Conservation (phyloP, 1,140 invertebrate genomes). For the Lepidotrigona ventralis region DNA sequence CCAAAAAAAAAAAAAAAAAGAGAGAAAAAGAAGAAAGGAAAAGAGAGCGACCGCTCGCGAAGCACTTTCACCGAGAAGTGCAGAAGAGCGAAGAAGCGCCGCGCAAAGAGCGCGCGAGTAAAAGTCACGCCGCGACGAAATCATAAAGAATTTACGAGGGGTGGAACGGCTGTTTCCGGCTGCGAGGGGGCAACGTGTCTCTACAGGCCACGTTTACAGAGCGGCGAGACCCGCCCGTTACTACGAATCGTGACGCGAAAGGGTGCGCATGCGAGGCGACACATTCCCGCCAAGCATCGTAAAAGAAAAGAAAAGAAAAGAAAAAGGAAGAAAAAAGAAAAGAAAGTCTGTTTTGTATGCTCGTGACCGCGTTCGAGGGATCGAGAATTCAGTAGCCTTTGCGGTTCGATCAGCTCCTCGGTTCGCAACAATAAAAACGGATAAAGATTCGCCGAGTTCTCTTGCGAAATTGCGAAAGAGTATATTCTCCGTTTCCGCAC, state of each 20-base stretch:
- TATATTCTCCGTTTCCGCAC: background rate
- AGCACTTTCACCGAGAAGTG: background rate
- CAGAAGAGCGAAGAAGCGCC: too few relatives aligned
- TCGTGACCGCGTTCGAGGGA: conserved; percentile 4
- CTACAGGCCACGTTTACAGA: conserved; percentile 17
- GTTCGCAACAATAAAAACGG: background rate
- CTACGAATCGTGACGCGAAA: conserved; percentile 38
- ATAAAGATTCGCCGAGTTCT: background rate
- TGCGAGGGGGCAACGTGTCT: background rate
- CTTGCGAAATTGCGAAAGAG: background rate
- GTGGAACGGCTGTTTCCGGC: conserved; percentile 17
- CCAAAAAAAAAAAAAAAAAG: too few relatives aligned
- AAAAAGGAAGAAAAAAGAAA: too few relatives aligned
- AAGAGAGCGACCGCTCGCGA: background rate
- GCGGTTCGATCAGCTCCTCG: background rate
- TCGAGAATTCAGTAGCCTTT: conserved; percentile 14
- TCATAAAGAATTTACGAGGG: conserved; percentile 67
- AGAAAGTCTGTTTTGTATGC: conserved; percentile 24
- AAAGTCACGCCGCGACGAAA: conserved; percentile 52
- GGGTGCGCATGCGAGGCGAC: conserved; percentile 19
- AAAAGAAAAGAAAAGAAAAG: conserved; percentile 21
- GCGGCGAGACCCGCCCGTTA: conserved; percentile 24
- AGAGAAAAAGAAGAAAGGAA: background rate
- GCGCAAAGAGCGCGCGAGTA: background rate
- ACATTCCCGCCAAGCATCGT: conserved; percentile 11